phyloP scores from a whole-genome alignment of 2,113 vertebrate genomes.

The Orycteropus afer region DNA sequence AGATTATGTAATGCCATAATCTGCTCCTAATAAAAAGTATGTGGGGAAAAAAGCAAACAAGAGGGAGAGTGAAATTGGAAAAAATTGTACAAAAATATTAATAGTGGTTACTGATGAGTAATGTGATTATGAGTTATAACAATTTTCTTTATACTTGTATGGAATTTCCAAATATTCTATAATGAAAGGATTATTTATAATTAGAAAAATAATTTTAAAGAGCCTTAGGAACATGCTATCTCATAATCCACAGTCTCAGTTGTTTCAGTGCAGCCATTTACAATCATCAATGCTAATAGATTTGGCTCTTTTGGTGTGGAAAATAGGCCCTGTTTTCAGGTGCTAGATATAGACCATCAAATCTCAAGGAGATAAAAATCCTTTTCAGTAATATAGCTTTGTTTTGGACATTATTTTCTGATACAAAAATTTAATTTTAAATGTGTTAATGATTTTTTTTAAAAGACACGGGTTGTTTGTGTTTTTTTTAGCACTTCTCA shows the following conservation, averaged over 20 bases:
- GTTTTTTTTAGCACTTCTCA: neutral
- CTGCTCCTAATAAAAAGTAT: neutral
- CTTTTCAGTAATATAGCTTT: neutral
- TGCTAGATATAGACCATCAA: neutral
- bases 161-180: neutral
- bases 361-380: neutral
- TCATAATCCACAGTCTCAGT: neutral
- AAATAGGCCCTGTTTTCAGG: neutral
- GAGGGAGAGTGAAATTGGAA: neutral
- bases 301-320: neutral
- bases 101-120: neutral
- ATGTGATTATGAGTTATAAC: neutral
- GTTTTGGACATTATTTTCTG: neutral
- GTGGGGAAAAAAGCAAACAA: neutral
- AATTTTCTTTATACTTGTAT: neutral
- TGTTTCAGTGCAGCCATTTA: neutral
- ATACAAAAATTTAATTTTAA: conserved; percentile 39
- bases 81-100: neutral
- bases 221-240: neutral
- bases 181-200: neutral
- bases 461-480: neutral
- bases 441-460: neutral
- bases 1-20: neutral
- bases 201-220: neutral
- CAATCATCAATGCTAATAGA: neutral